phyloP scores from a whole-genome alignment of 2,797 vertebrate genomes.

The Arctocebus calabarensis region DNA sequence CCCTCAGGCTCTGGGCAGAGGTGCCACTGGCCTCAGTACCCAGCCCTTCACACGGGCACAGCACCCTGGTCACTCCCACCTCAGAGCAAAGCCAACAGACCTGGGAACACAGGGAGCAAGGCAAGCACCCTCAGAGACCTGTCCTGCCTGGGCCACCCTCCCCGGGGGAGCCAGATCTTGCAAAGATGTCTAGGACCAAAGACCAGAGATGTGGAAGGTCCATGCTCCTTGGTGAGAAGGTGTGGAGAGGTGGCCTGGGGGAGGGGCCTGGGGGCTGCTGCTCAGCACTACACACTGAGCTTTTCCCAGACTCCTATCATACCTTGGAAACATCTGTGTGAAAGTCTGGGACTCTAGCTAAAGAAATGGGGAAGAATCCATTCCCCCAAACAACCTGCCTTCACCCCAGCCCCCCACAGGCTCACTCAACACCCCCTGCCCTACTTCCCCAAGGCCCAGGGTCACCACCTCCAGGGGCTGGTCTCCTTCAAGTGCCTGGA shows the following conservation, averaged over 20 bases:
- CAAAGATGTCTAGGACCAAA: background rate
- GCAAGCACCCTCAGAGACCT: background rate
- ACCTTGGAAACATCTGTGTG: background rate
- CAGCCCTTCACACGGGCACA: background rate
- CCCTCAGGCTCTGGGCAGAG: background rate
- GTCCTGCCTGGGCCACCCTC: too few relatives aligned
- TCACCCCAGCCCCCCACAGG: background rate
- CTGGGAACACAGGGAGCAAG: accelerated
- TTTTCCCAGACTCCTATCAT: background rate
- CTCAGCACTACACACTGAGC: background rate
- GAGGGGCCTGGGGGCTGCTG: background rate
- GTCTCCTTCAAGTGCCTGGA: background rate
- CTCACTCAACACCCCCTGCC: background rate
- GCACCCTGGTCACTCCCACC: background rate
- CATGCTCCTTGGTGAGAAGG: background rate
- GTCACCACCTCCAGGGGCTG: background rate
- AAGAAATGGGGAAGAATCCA: background rate
- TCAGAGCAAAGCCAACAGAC: background rate
- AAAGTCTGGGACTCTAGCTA: background rate
- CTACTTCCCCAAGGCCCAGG: background rate
- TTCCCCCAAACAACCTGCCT: accelerated
- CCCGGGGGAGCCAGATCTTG: background rate
- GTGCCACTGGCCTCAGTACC: background rate
- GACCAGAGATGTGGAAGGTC: background rate
- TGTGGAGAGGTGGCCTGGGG: background rate